phyloP scores from a whole-genome alignment of 2,113 vertebrate genomes.

The Brachionichthys hirsutus region DNA sequence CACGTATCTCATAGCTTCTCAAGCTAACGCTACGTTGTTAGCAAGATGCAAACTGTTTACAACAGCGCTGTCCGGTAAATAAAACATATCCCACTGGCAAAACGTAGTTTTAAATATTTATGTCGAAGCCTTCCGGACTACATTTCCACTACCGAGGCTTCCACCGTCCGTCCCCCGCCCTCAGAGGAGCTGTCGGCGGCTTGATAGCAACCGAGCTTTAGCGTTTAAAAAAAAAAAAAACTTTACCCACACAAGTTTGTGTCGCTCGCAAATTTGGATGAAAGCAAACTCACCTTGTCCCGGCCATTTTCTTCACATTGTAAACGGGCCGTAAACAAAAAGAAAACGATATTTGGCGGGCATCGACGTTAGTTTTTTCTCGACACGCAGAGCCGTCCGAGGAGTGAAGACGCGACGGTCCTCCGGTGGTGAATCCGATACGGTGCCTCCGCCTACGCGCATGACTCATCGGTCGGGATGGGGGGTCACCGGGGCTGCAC shows the following conservation, averaged over 20 bases:
- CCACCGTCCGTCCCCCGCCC: too few species aligned
- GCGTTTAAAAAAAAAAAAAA: too few species aligned
- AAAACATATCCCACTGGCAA: too few species aligned
- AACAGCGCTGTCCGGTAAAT: too few species aligned
- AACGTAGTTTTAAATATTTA: too few species aligned
- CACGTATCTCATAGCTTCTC: too few species aligned
- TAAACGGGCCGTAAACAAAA: slow-evolving; percentile 31
- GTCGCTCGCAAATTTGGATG: background rate
- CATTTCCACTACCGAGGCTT: too few species aligned
- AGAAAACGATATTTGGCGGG: background rate
- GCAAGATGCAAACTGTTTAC: too few species aligned
- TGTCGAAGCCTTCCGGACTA: too few species aligned
- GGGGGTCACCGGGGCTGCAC: slow-evolving; percentile 53
- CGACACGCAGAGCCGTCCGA: background rate
- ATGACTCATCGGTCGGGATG: slow-evolving; percentile 59
- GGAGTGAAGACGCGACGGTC: slow-evolving; percentile 31
- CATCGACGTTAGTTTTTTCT: background rate
- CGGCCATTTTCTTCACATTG: slow-evolving; percentile 79
- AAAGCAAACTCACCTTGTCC: slow-evolving; percentile 61
- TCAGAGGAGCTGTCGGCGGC: too few species aligned
- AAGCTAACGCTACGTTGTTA: too few species aligned
- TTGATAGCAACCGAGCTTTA: too few species aligned
- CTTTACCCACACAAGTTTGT: slow-evolving; percentile 16
- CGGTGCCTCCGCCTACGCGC: slow-evolving; percentile 70
- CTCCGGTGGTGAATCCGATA: slow-evolving; percentile 47